These are phyloP conservation scores for Ennomos fuscantarius DNA, from an alignment of 2,888 invertebrate genomes.

Conservation along the genomic window DNA sequence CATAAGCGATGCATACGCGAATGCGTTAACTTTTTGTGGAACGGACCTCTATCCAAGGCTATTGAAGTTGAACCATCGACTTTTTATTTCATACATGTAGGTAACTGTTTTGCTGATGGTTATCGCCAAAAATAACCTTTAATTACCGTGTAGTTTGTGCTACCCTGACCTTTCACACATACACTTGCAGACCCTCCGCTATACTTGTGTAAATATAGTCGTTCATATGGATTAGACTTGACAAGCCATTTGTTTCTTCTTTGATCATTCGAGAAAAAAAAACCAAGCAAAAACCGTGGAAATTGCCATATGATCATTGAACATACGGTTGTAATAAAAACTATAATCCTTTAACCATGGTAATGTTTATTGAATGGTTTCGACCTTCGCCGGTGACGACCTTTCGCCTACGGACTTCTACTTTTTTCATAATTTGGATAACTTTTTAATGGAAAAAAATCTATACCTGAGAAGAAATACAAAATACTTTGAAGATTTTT, in stretches of 20 bases:
- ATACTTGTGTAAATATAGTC: constrained; percentile 44
- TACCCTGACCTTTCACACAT: constrained; percentile 81
- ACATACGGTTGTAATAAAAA: constrained; percentile 15
- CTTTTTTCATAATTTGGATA: too few relatives aligned
- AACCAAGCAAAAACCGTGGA: constrained; percentile 6
- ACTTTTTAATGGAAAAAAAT: too few relatives aligned
- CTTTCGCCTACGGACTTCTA: too few relatives aligned
- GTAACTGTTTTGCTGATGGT: constrained; percentile 83
- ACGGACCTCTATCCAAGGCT: constrained; percentile 73
- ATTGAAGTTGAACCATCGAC: constrained; percentile 65
- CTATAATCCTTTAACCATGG: not conserved
- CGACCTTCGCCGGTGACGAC: too few relatives aligned
- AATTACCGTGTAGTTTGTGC: constrained; percentile 82
- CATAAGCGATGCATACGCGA: constrained; percentile 49
- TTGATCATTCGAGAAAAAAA: constrained; percentile 14
- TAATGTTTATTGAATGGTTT: too few relatives aligned
- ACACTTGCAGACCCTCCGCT: constrained; percentile 63
- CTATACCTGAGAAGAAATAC: too few relatives aligned
- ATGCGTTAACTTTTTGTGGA: constrained; percentile 68
- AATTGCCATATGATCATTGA: constrained; percentile 19
- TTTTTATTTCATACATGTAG: constrained; percentile 78
- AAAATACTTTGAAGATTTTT: too few relatives aligned
- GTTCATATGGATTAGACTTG: constrained; percentile 59
- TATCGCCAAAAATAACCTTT: constrained; percentile 85
- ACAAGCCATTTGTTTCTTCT: constrained; percentile 33